Evolutionary conservation across 2,797 vertebrate species (phyloP), one percentile per base, ranked within the genome.

Genomic region (Poecile montanus): DNA sequence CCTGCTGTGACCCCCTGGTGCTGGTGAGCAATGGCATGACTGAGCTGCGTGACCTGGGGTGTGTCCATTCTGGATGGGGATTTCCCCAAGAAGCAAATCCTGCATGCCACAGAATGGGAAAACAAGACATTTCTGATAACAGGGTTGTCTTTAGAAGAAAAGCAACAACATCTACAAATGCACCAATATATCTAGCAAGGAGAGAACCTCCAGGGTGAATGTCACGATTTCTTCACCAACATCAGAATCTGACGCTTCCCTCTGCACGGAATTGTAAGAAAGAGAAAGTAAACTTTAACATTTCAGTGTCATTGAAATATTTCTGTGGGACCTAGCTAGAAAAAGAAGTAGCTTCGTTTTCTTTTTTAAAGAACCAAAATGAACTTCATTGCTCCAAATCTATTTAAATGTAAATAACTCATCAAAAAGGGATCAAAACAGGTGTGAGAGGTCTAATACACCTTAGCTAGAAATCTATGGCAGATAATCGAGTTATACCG

Each of bases 381-480:
- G n/a, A 38, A 66, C 74, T 88, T 71, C 54, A 16, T 70, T 47
- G 70, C 20, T 58, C 45, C 30, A 38, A 40, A 47, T 50, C 76
- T 63, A 88, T 94, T 75, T 83, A 78, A 93, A 94, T 85, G 82
- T 54, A 92, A 94, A 94, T 29, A 88, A 68, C 22, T 72, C 47
- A 83, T 77, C 61, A 89, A 61, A 65, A 89, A 89, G 50, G 57
- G 76, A 80, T 83, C 72, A 90, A 85, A 94, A 61, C 40, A 72
- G 75, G 54, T 4, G 4, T 56, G 56, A 95, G 74, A 88, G 68
- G 42, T 74, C 61, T 80, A 63, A 77, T 51, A 74, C 58, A 16
- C 65, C 58, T 71, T 30, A 63, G 47, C 48, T 88, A 47, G 57
- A 88, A 92, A 70, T 42, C 60, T 76, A 9, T n/a, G 34, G n/a